Base-by-base conservation (phyloP, 2,113 vertebrate genomes). In the Myrmecophaga tridactyla region DNA sequence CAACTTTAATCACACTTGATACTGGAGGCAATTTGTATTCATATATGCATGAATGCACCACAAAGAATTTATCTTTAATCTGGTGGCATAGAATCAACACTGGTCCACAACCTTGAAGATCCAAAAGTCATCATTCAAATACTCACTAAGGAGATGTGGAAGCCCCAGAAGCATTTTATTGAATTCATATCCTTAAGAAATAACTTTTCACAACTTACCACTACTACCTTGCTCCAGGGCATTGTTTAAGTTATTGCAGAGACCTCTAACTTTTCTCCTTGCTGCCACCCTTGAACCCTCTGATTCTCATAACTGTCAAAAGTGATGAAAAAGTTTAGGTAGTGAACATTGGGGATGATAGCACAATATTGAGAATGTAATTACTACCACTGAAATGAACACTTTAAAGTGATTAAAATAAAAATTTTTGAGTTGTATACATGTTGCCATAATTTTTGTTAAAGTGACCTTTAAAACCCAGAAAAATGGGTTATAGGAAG, bases 21-120 rank as follows among this genome's bases (percentile, higher is more conserved):
- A 62, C 34, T 29, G 90, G 94, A 96, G n/a, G 60, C 9, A 82
- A 86, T 97, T 94, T 94, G 34, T 78, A 81, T 94, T 89, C 77
- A 82, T 53, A 75, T 43, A 82, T 27, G 60, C 41, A 53, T 94
- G 65, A 94, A 65, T 56, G n/a, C 13, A 86, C 46, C 58, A 36
- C 41, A 51, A 69, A 81, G 17, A 81, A 78, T 60, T 81, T 82
- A 63, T 81, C 20, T 88, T 85, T 88, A 34, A 76, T 62, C 36
- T 65, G 36, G 53, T 58, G 31, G 20, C 84, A 21, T 41, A 67
- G 78, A n/a, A 46, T 72, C 67, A 76, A 46, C 18, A 18, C 9
- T 23, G 7, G 27, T 88, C 77, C 23, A 48, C 60, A 92, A 25
- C 87, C 65, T 60, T 81, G 72, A 96, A 63, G 15, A 12, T 39